These are phyloP conservation scores for Aleiodes testaceus DNA, from an alignment of 2,888 invertebrate species.

Conservation along the genomic window DNA sequence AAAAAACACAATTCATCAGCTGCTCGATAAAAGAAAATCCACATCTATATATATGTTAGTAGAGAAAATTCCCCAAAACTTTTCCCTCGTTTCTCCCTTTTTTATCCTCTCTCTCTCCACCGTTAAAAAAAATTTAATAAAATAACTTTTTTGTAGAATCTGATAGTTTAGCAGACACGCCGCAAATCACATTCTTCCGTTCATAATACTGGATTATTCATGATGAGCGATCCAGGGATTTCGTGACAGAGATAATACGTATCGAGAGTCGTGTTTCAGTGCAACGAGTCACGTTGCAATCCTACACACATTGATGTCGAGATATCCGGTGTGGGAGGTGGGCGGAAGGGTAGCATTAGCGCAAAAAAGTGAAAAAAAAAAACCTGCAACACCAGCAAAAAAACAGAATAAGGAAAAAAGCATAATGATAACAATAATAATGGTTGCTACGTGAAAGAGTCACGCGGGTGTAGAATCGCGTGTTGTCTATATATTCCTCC, in stretches of 20 bases:
- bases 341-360: not conserved
- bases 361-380: conserved; percentile 15
- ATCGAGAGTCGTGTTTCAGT: conserved; percentile 30
- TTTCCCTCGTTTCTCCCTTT: not conserved
- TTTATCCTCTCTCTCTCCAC: too few species aligned
- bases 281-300: conserved; percentile 24
- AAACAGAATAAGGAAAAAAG: too few species aligned
- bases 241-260: conserved; percentile 38
- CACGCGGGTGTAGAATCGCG: conserved; percentile 49
- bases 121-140: not conserved
- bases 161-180: conserved; percentile 16
- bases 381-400: too few species aligned
- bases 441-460: conserved; percentile 45
- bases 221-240: conserved; percentile 21
- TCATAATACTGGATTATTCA: conserved; percentile 25
- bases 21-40: conserved; percentile 1
- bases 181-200: conserved; percentile 23
- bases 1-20: conserved; percentile 24
- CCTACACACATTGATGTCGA: conserved; percentile 13
- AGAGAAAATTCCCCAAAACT: not conserved
- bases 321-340: not conserved
- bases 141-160: not conserved
- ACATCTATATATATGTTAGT: not conserved
- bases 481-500: conserved; percentile 39
- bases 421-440: conserved; percentile 1